Evolutionary conservation across 2,113 vertebrate genomes (phyloP).

Genomic region (Rousettus leschenaultii): DNA sequence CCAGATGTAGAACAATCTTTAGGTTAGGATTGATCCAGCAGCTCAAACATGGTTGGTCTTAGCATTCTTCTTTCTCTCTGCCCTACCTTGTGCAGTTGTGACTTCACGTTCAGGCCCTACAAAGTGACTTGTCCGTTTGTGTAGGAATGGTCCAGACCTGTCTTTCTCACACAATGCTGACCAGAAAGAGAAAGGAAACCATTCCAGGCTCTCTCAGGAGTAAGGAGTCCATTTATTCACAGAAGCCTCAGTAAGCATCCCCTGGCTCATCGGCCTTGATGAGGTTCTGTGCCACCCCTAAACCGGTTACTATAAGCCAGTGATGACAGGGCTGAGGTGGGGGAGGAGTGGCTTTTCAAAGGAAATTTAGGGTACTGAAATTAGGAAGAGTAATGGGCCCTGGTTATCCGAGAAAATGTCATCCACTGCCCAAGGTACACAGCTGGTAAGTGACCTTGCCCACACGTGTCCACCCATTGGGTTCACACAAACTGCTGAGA

Average conservation of each 20-base stretch:
- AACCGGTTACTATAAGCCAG: not conserved
- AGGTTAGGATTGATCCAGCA: not conserved
- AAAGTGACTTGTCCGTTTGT: not conserved
- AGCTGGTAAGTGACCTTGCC: not conserved
- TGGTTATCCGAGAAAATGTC: not conserved
- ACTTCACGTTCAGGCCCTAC: not conserved
- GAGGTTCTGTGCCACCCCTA: not conserved
- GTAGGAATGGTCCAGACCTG: not conserved
- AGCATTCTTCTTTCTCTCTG: not conserved
- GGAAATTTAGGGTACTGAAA: not conserved
- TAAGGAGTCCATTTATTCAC: not conserved
- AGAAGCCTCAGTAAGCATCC: not conserved
- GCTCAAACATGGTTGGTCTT: not conserved
- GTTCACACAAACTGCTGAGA: not conserved
- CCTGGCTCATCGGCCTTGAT: not conserved
- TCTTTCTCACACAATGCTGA: not conserved
- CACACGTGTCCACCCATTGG: not conserved
- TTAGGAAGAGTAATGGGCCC: not conserved
- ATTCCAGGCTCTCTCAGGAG: not conserved
- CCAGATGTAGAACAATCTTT: not conserved
- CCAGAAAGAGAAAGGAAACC: not conserved
- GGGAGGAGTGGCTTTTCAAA: not conserved
- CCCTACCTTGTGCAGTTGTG: not conserved
- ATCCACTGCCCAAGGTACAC: not conserved
- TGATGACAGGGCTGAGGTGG: not conserved